Evolutionary conservation across 2,888 invertebrate species (phyloP).

Genomic region (Ectemnius cavifrons): DNA sequence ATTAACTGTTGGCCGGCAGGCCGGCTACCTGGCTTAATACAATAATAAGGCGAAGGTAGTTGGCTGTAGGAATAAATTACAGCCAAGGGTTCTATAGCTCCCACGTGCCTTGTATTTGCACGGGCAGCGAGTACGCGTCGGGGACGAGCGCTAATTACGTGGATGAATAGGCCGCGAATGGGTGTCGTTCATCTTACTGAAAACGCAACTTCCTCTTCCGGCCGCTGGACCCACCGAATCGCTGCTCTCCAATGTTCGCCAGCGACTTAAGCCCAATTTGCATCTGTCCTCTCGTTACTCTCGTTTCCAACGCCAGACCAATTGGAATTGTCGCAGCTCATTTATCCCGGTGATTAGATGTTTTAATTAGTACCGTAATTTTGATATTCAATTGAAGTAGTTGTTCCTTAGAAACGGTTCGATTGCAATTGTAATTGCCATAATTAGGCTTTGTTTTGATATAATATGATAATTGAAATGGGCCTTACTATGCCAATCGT

Average conservation of each 20-base stretch:
- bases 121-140: constrained; percentile 55
- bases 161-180: constrained; percentile 68
- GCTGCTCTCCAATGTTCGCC: background rate
- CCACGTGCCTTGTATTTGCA: constrained; percentile 68
- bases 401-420: no score
- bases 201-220: constrained; percentile 59
- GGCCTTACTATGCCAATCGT: no score
- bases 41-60: constrained; percentile 69
- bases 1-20: constrained; percentile 58
- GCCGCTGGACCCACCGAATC: constrained; percentile 13
- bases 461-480: no score
- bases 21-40: constrained; percentile 62
- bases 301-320: constrained; percentile 44
- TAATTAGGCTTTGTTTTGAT: no score
- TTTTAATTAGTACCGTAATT: no score
- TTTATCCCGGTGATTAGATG: constrained; percentile 27
- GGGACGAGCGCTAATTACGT: constrained; percentile 68
- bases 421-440: no score
- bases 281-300: constrained; percentile 42
- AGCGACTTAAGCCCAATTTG: constrained; percentile 56
- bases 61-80: constrained; percentile 66
- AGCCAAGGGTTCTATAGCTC: constrained; percentile 59
- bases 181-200: constrained; percentile 64
- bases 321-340: constrained; percentile 50
- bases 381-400: no score